Base-by-base conservation (phyloP, 2,113 vertebrate species). In the Embiotoca jacksoni region DNA sequence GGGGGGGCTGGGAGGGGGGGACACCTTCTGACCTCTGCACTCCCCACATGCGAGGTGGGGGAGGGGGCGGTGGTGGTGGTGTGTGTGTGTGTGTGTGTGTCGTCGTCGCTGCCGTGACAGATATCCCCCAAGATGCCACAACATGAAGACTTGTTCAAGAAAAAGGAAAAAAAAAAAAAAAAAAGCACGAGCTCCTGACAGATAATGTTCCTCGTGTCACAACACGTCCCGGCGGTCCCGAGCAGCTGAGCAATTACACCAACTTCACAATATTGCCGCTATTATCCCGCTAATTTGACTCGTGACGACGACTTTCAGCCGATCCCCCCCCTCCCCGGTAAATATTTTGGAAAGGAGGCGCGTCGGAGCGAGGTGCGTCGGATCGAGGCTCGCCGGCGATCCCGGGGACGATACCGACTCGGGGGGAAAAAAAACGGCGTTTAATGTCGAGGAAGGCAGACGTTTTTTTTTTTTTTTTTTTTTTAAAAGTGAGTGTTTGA, bases 21-120 rank as follows among this genome's bases (percentile, higher is more conserved):
- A 23, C 23, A 23, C 23, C 75, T 81, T 58, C 88, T 89, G 92
- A 93, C 92, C 91, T 92, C 88, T 86, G 41, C 41, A 7, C 37
- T 52, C 65, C 0, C 8, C 23, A 35, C 80, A 84, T 63, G 66
- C 59, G 23, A 70, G 44, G 49, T 37, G 63, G 11, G 11, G 16
- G 16, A 1, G 33, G 23, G 64, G 52, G 10, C 1, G 49, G 36
- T n/a, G n/a, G n/a, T n/a, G 37, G 65, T 11, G 15, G 50, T 88
- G 76, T 82, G 64, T 23, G 58, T 30, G 68, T 83, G 67, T 74
- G 81, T 88, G 76, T 82, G 64, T 23, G 58, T 30, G 69, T 66
- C 78, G 47, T 52, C 69, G 30, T 59, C 37, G 6, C 41, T 23
- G 67, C 80, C 47, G 61, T 82, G 86, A 86, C 87, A 82, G 78